Evolutionary conservation across 2,113 vertebrate species (phyloP).

Genomic region (Psammodynastes pulverulentus): DNA sequence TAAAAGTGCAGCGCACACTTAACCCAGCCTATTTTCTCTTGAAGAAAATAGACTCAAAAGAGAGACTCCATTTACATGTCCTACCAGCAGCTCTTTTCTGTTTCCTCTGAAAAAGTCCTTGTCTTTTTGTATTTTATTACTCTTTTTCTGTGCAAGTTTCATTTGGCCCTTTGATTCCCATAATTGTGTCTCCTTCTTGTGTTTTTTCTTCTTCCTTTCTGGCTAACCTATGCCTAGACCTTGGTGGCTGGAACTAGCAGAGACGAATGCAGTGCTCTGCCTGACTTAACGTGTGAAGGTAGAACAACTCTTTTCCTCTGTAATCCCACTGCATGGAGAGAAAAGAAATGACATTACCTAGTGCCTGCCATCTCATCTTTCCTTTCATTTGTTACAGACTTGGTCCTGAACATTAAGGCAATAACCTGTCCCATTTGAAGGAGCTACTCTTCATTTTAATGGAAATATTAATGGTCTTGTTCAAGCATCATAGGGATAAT

Average conservation of each 20-base stretch:
- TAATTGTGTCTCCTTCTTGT: constrained; percentile 62
- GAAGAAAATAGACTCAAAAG: neutral
- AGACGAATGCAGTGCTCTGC: constrained; percentile 72
- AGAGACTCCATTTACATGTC: neutral
- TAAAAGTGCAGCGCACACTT: neutral
- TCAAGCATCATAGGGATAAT: neutral
- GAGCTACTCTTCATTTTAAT: constrained; percentile 70
- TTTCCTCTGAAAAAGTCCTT: neutral
- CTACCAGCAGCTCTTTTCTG: neutral
- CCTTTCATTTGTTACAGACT: neutral
- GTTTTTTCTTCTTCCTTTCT: constrained; percentile 58
- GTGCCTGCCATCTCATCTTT: constrained; percentile 7
- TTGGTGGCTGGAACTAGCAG: constrained; percentile 76
- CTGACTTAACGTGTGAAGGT: constrained; percentile 76
- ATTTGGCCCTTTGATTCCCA: constrained; percentile 41
- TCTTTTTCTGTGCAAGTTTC: neutral
- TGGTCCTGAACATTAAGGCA: neutral
- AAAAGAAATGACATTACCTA: constrained; percentile 13
- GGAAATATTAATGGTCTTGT: neutral
- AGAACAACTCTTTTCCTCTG: constrained; percentile 60
- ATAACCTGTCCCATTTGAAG: neutral
- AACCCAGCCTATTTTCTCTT: neutral
- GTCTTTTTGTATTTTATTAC: constrained; percentile 15
- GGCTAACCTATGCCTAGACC: constrained; percentile 71
- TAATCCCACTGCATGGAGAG: constrained; percentile 59